phyloP scores from a whole-genome alignment of 1,140 invertebrate species.

The Catajapyx aquilonaris region DNA sequence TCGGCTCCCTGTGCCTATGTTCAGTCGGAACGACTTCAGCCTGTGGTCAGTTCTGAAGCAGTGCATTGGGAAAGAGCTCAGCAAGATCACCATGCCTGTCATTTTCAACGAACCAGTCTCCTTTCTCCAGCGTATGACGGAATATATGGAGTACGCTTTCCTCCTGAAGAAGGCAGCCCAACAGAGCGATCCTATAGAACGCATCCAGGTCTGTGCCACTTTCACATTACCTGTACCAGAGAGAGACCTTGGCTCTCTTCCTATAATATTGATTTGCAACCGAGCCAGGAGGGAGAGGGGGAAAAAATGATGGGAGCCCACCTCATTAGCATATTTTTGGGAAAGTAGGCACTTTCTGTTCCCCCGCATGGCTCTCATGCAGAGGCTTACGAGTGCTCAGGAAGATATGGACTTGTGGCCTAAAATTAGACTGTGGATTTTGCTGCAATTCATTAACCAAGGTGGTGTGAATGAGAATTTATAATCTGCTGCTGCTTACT shows the following conservation, averaged over 20 bases:
- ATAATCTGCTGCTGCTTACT: too few species aligned
- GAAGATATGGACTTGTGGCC: too few species aligned
- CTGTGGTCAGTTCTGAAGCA: slow-evolving; percentile 87
- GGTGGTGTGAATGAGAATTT: too few species aligned
- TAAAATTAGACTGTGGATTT: too few species aligned
- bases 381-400: too few species aligned
- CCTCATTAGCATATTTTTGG: too few species aligned
- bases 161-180: slow-evolving; percentile 56
- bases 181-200: slow-evolving; percentile 47
- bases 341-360: too few species aligned
- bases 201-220: slow-evolving; percentile 39
- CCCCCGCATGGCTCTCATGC: too few species aligned
- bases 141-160: slow-evolving; percentile 84
- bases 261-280: too few species aligned
- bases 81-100: slow-evolving; percentile 94
- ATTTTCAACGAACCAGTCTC: slow-evolving; percentile 91
- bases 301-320: not conserved
- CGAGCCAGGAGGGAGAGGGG: not conserved
- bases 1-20: slow-evolving; percentile 63
- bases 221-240: too few species aligned
- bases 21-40: slow-evolving; percentile 70
- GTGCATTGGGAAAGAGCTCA: slow-evolving; percentile 86
- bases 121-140: slow-evolving; percentile 82
- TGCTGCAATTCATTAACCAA: too few species aligned
- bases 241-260: too few species aligned